Conservation (phyloP, 2,888 invertebrate genomes). For the Lasioglossum vierecki region DNA sequence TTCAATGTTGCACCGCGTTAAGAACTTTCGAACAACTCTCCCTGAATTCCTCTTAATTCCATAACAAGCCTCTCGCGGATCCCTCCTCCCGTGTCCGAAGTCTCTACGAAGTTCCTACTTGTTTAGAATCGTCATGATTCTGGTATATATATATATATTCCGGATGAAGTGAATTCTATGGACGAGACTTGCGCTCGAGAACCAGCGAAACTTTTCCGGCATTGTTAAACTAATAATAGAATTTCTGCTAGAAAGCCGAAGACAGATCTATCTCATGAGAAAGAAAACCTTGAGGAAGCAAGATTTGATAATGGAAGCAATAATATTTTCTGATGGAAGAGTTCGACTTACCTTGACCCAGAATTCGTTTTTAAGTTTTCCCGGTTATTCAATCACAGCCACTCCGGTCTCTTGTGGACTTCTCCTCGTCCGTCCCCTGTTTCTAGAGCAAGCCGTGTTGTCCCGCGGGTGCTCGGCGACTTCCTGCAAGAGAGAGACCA, state of each 20-base stretch:
- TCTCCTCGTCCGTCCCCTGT: constrained; percentile 16
- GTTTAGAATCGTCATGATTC: not conserved
- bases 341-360: constrained; percentile 60
- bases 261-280: not conserved
- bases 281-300: not conserved
- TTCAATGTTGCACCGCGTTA: constrained; percentile 1
- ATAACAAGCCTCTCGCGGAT: constrained; percentile 5
- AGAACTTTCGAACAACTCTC: constrained; percentile 6
- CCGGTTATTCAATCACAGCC: constrained; percentile 52
- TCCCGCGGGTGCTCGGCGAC: constrained; percentile 24
- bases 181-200: not conserved
- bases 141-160: not conserved
- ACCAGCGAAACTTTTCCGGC: not conserved
- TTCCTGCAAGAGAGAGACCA: constrained; percentile 44
- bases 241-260: not conserved
- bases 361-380: constrained; percentile 53
- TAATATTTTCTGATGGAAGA: constrained; percentile 6
- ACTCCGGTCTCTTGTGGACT: constrained; percentile 35
- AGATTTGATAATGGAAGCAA: not conserved
- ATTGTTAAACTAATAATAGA: not conserved
- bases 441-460: constrained; percentile 31
- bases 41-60: not conserved
- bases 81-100: not conserved
- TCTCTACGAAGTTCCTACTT: not conserved
- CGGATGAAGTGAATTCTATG: not conserved